Conservation (phyloP, 2,888 invertebrate species). For the Globia sparganii region DNA sequence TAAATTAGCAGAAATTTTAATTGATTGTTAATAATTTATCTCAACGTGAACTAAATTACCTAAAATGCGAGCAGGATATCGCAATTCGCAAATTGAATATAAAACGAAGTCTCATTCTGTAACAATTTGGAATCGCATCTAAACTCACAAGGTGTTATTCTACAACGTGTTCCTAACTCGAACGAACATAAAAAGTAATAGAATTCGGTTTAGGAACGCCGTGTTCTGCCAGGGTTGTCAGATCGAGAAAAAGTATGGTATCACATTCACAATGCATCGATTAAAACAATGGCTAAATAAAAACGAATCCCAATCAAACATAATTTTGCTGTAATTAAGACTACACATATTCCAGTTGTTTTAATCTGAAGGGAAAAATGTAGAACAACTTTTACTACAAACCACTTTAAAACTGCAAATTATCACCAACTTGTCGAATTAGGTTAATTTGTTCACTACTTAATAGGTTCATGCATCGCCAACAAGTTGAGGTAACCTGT, state of each 20-base stretch:
- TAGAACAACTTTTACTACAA: background rate
- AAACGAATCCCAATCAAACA: conserved; percentile 8
- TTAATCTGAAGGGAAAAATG: background rate
- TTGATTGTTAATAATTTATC: background rate
- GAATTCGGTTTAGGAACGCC: conserved; percentile 85
- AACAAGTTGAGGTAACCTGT: conserved; percentile 29
- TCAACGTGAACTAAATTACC: conserved; percentile 7
- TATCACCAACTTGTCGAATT: conserved; percentile 27
- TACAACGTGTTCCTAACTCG: conserved; percentile 80
- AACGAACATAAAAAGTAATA: conserved; percentile 87
- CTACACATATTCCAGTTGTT: conserved; percentile 30
- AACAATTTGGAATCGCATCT: conserved; percentile 66
- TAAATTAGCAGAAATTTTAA: background rate
- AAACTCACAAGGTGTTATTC: conserved; percentile 76
- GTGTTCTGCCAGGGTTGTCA: conserved; percentile 65
- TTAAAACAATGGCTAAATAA: conserved; percentile 41
- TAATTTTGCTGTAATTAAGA: conserved; percentile 23
- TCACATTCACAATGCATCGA: conserved; percentile 48
- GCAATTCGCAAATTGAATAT: conserved; percentile 68
- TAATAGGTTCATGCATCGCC: conserved; percentile 10
- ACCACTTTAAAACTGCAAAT: conserved; percentile 4
- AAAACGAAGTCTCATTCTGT: conserved; percentile 61
- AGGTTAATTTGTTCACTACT: conserved; percentile 23
- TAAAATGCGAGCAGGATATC: conserved; percentile 23
- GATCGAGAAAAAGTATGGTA: conserved; percentile 21